Evolutionary conservation across 2,888 invertebrate genomes (phyloP).

Genomic region (Argyresthia goedartella): DNA sequence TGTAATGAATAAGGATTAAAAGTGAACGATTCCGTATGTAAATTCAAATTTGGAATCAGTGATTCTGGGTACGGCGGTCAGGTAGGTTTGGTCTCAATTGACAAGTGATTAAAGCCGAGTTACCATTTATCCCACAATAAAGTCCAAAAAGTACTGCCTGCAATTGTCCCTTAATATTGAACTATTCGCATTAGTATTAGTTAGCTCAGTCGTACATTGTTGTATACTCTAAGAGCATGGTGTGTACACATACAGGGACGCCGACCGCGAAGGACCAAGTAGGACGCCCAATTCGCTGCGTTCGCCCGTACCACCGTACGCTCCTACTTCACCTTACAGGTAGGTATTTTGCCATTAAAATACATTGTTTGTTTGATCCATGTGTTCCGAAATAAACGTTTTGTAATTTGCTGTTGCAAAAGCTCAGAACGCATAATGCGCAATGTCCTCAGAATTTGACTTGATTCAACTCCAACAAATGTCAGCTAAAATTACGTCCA

Average conservation of each 20-base stretch:
- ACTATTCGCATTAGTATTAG: neutral
- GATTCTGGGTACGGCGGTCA: too few relatives aligned
- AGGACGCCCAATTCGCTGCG: conserved; percentile 47
- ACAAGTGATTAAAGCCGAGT: too few relatives aligned
- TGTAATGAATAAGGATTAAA: too few relatives aligned
- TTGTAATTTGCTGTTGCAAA: too few relatives aligned
- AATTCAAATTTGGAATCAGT: too few relatives aligned
- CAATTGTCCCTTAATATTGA: too few relatives aligned
- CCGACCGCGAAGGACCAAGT: conserved; percentile 45
- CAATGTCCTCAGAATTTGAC: neutral
- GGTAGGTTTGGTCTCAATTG: too few relatives aligned
- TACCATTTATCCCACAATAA: too few relatives aligned
- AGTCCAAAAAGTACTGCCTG: too few relatives aligned
- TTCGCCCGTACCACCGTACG: conserved; percentile 42
- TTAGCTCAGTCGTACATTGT: conserved; percentile 7
- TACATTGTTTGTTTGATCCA: neutral
- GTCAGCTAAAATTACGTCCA: neutral
- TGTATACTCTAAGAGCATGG: conserved; percentile 9
- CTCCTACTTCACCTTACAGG: conserved; percentile 60
- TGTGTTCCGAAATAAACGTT: neutral
- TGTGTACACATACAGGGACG: conserved; percentile 45
- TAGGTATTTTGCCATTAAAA: conserved; percentile 17
- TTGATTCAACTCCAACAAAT: neutral
- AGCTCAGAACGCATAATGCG: too few relatives aligned
- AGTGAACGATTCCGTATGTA: too few relatives aligned